These are phyloP conservation scores for Platycercus adscitus DNA, from an alignment of 2,113 vertebrate species.

Conservation along the genomic window DNA sequence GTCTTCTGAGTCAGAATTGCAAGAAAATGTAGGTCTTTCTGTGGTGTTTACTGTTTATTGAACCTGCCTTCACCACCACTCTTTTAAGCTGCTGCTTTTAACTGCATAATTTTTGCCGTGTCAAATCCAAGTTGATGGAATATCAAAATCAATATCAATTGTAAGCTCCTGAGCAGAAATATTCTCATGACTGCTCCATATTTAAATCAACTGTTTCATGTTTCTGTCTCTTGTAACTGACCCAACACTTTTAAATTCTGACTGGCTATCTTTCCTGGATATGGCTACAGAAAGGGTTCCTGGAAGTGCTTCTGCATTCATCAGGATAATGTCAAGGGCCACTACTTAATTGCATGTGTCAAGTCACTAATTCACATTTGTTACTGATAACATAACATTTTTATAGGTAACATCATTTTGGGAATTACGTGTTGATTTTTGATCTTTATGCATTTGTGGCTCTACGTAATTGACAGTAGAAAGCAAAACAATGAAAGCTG, in stretches of 20 bases:
- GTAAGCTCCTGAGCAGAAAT: not conserved
- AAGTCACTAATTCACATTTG: not conserved
- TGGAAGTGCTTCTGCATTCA: not conserved
- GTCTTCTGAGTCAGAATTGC: not conserved
- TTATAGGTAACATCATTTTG: not conserved
- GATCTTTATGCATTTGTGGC: not conserved
- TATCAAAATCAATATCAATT: not conserved
- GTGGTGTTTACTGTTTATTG: not conserved
- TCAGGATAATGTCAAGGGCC: not conserved
- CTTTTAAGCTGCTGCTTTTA: not conserved
- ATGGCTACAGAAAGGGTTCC: not conserved
- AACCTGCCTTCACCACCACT: not conserved
- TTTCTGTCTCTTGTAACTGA: not conserved
- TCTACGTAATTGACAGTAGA: not conserved
- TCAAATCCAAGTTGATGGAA: not conserved
- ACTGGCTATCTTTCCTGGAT: not conserved
- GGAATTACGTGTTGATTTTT: not conserved
- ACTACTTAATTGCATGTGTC: not conserved
- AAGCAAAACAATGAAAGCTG: not conserved
- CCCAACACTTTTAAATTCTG: not conserved
- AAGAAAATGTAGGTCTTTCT: not conserved
- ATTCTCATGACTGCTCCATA: not conserved
- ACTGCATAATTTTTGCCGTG: not conserved
- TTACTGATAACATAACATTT: not conserved
- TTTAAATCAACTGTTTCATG: not conserved